phyloP scores from a whole-genome alignment of 2,888 invertebrate species.

The Luperina nickerlii region DNA sequence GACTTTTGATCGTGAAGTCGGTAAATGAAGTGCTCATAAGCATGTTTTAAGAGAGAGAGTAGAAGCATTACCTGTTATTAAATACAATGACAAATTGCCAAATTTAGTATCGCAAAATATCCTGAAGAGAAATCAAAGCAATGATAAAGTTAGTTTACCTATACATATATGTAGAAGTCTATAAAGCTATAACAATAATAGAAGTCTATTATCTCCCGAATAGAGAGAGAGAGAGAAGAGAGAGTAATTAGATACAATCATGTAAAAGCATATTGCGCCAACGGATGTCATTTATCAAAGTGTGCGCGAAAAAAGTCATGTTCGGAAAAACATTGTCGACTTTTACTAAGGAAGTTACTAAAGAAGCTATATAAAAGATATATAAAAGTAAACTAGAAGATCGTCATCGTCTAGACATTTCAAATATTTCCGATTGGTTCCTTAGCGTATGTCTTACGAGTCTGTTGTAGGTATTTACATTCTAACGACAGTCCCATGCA shows the following conservation, averaged over 20 bases:
- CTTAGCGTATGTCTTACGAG: conserved; percentile 22
- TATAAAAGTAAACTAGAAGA: conserved; percentile 9
- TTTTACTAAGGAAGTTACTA: conserved; percentile 12
- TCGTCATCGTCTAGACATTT: conserved; percentile 40
- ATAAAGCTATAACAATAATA: too few relatives aligned
- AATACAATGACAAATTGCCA: neutral
- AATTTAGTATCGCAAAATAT: neutral
- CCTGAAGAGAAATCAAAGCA: neutral
- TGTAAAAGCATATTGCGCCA: neutral
- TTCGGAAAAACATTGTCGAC: neutral
- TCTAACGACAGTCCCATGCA: conserved; percentile 22
- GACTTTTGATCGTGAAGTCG: conserved; percentile 21
- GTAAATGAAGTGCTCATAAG: conserved; percentile 1
- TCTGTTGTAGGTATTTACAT: conserved; percentile 10
- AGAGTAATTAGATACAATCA: neutral
- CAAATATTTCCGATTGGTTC: conserved; percentile 17
- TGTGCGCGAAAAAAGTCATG: neutral
- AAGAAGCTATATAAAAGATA: conserved; percentile 10
- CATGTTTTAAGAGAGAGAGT: neutral
- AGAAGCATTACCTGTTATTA: neutral
- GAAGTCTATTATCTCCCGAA: neutral
- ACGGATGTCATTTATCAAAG: neutral
- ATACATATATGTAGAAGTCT: too few relatives aligned
- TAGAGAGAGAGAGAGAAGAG: too few relatives aligned
- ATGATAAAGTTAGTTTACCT: neutral